phyloP scores from a whole-genome alignment of 2,888 invertebrate genomes.

The Pterostichus niger region DNA sequence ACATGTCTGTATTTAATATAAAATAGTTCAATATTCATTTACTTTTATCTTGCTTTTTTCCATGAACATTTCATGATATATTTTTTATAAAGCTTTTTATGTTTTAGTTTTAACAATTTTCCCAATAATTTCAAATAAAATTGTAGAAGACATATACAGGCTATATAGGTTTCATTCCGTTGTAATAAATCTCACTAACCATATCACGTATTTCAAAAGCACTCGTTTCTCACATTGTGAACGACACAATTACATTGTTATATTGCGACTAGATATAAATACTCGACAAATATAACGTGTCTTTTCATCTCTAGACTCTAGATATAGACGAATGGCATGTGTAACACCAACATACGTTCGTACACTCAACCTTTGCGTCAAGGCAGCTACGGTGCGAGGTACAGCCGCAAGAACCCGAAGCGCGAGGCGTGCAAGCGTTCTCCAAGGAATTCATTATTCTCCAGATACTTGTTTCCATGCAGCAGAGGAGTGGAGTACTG shows the following conservation, averaged over 20 bases:
- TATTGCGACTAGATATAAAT: background rate
- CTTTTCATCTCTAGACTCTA: background rate
- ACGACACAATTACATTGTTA: background rate
- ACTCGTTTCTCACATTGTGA: no score
- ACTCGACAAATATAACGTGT: background rate
- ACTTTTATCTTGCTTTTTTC: no score
- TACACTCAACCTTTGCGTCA: background rate
- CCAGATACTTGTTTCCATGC: background rate
- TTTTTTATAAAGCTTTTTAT: no score
- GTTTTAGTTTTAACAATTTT: no score
- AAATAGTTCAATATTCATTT: no score
- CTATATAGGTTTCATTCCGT: no score
- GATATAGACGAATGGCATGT: background rate
- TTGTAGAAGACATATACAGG: no score
- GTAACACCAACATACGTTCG: background rate
- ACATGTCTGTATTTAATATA: no score
- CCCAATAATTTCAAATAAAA: no score
- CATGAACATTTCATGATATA: no score
- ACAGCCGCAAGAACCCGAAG: background rate
- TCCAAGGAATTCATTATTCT: conserved; percentile 1
- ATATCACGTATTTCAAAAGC: no score
- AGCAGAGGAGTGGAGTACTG: background rate
- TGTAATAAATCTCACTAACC: no score
- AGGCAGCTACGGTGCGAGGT: background rate
- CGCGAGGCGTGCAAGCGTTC: conserved; percentile 17